Base-by-base conservation (phyloP, 2,888 invertebrate species). In the Elegia similella region DNA sequence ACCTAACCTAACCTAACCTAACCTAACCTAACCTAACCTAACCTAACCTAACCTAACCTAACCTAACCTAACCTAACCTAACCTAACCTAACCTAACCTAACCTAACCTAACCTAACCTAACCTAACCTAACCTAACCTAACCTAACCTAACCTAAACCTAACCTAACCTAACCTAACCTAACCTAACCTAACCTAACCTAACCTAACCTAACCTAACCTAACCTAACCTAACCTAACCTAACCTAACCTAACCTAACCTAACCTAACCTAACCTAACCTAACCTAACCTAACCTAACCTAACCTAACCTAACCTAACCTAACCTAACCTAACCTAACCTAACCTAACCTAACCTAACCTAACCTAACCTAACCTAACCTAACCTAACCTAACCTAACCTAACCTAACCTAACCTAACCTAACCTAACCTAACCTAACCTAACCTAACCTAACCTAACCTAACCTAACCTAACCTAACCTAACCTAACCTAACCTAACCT, bases 361-460 rank as follows among this genome's bases (percentile, higher is more conserved):
- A 58, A 58, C 58, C 59, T 55, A 52, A 55, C 55, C 55, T 52
- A 52, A 55, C 55, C 56, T 55, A 59, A 57, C 58, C 61, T 61
- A 62, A 62, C 62, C 65, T 60, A 63, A 63, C 62, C 62, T 60
- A 64, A 64, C 63, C 62, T 61, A 61, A 60, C 62, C 59, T 56
- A 59, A 59, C 61, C 61, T 54, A 61, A 60, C 62, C 63, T 59
- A 62, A 61, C 62, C 61, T 60, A 61, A 61, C 62, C 63, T 60
- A 61, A 61, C 63, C 63, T 59, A 63, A 58, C 62, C 64, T 61
- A 62, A 64, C 64, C 64, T 62, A 63, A 63, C 62, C 64, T 59
- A 63, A 63, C 66, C 64, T 62, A 66, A 64, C 65, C 64, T 64
- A 65, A 64, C 65, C 65, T 62, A 63, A 65, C 63, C 65, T 62